These are phyloP conservation scores for Calonectris borealis DNA, from an alignment of 2,113 vertebrate species.

Conservation along the genomic window DNA sequence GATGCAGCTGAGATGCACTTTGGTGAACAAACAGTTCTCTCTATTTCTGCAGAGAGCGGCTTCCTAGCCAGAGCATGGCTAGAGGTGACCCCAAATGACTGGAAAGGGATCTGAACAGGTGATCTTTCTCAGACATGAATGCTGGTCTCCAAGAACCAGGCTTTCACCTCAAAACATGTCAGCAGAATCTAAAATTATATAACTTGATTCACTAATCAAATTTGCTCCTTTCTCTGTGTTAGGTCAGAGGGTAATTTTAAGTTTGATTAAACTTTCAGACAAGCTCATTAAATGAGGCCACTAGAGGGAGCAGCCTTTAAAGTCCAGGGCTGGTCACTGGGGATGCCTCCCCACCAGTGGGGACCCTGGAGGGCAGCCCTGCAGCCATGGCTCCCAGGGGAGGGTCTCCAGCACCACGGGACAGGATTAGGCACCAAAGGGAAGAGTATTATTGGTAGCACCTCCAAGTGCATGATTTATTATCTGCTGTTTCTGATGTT, in stretches of 20 bases:
- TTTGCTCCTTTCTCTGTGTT: not conserved
- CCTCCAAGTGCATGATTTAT: not conserved
- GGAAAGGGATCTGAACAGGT: not conserved
- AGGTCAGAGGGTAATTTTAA: not conserved
- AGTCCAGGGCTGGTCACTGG: not conserved
- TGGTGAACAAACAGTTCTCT: not conserved
- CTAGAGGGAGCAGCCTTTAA: constrained; percentile 46
- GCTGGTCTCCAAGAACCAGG: not conserved
- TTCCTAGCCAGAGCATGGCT: not conserved
- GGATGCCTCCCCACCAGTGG: accelerated
- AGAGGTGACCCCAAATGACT: not conserved
- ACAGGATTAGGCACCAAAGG: not conserved
- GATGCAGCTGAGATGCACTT: not conserved
- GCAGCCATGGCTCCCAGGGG: accelerated
- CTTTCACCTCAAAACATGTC: not conserved
- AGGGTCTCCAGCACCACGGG: accelerated
- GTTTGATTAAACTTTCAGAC: not conserved
- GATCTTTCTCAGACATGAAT: not conserved
- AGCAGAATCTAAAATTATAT: not conserved
- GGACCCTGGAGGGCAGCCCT: not conserved
- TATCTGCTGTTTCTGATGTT: not conserved
- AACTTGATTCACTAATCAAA: not conserved
- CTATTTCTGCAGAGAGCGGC: not conserved
- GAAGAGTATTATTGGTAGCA: not conserved
- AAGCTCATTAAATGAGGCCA: not conserved